Evolutionary conservation across 1,140 invertebrate genomes (phyloP), one percentile per base, ranked within the genome.

Genomic region (Chlorops oryzae): DNA sequence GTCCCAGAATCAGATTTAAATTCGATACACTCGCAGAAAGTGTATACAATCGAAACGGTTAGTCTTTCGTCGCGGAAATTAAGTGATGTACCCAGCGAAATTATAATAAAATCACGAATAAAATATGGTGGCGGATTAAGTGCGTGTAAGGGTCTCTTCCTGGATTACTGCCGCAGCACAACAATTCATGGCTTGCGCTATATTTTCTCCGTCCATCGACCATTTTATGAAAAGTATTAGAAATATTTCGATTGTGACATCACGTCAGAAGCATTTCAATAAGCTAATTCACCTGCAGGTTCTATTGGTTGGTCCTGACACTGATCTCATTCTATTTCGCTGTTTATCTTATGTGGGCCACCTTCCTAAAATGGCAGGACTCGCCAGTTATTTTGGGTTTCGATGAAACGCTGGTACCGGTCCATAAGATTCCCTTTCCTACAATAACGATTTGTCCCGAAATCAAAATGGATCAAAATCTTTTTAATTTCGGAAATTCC

Each of bases 311-410:
- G 9, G 28, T 32, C 9, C 9, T 32, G 15, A 9, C 15, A 9
- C 9, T 32, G 28, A 10, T 15, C 9, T 32, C 28, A 15, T 32
- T 32, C 9, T 32, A 32, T 32, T 10, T 32, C 28, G 28, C 28
- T 9, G 28, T 32, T 15, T 32, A 9, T 9, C 28, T 32, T 10
- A 32, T 32, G 28, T 32, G 28, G 28, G 9, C 9, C 28, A 32
- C 28, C 77, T 52, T 70, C 72, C 64, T 61, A 32, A 79, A 78
- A 57, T 81, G 78, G 77, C 65, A 75, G 20, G 65, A 75, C 42
- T 77, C 70, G 44, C 78, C 78, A 0, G 78, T 81, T 0, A 79
- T 80, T 49, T 77, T 80, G 0, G 76, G 75, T 43, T 80, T 81
- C 59, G 74, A 75, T 18, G 76, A 78, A 59, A 74, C 67, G 23